Percentiles rank a stretch among this genome's conserved stretches.
phyloP scores from a whole-genome alignment of 2,888 invertebrate species.

The Heliconius charithonia region DNA sequence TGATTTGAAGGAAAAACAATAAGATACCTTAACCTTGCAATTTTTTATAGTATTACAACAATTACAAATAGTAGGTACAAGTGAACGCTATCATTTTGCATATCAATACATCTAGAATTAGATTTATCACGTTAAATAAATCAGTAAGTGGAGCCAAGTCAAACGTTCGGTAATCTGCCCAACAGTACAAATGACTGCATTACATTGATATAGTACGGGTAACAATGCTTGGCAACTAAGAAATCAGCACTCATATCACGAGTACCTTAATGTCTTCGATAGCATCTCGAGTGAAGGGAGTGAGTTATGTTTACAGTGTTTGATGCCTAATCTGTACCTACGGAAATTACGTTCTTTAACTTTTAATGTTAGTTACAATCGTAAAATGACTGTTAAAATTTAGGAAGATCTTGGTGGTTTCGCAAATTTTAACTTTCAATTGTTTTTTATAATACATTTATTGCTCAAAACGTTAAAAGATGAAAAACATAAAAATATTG shows the following conservation, averaged over 20 bases:
- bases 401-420: background rate
- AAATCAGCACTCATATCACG: constrained; percentile 45
- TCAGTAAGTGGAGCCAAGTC: constrained; percentile 14
- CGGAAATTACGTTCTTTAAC: constrained; percentile 29
- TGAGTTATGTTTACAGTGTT: constrained; percentile 42
- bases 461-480: background rate
- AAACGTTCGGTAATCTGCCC: constrained; percentile 23
- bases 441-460: background rate
- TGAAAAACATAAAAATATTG: background rate
- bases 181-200: constrained; percentile 26
- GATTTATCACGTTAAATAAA: constrained; percentile 24
- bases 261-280: constrained; percentile 49
- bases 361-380: constrained; percentile 6
- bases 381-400: constrained; percentile 2
- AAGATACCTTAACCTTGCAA: background rate
- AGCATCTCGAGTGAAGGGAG: constrained; percentile 47
- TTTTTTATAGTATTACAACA: background rate
- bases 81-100: constrained; percentile 4
- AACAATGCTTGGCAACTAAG: constrained; percentile 39
- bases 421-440: background rate
- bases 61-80: background rate
- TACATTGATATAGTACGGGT: constrained; percentile 38
- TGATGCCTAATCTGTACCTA: constrained; percentile 39
- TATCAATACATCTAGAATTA: constrained; percentile 18
- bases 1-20: too few species aligned